Base-by-base conservation (phyloP, 64 coral and sea anemone species). In the Porites lutea region DNA sequence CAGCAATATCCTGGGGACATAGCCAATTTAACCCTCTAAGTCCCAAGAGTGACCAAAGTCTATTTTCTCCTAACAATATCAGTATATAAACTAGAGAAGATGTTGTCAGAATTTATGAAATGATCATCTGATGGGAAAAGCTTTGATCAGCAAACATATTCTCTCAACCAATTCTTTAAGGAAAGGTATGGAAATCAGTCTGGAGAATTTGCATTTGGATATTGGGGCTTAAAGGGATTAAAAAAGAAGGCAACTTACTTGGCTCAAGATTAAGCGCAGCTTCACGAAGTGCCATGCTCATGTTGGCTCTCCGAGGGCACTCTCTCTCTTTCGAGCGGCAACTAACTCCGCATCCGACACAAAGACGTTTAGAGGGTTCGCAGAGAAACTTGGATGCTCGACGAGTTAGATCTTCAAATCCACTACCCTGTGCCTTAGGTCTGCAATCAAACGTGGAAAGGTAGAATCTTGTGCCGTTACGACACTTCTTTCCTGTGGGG, bases 321-420 rank as follows among this genome's bases (percentile, higher is more conserved):
- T 61, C 8, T 3, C 61, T 21, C 23, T 80, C n/a, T 52, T 80
- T 80, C 22, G 15, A 60, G 12, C 54, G 54, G 21, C 78, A 80
- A 11, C 23, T 18, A 60, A 60, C 44, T 10, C n/a, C 20, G 22
- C 78, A 80, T 23, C 78, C 78, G 44, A 80, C n/a, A 61, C 78
- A 80, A 13, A 80, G 78, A 55, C 53, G 78, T 44, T 60, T 4
- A 3, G 16, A 22, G 78, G 53, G 23, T 4, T 60, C 13, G 57
- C 78, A 80, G n/a, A 80, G 52, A 60, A 59, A 43, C 53, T 80
- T 80, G 5, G 78, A 80, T 12, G 78, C 78, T 57, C 78, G 61
- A 13, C 22, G 18, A 59, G 5, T 80, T 16, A 80, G 27, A 12
- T 60, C n/a, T 5, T 60, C 78, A 60, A 22, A 13, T 21, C 9